phyloP scores from a whole-genome alignment of 2,888 invertebrate genomes.

The Cataglyphis altisquamis region DNA sequence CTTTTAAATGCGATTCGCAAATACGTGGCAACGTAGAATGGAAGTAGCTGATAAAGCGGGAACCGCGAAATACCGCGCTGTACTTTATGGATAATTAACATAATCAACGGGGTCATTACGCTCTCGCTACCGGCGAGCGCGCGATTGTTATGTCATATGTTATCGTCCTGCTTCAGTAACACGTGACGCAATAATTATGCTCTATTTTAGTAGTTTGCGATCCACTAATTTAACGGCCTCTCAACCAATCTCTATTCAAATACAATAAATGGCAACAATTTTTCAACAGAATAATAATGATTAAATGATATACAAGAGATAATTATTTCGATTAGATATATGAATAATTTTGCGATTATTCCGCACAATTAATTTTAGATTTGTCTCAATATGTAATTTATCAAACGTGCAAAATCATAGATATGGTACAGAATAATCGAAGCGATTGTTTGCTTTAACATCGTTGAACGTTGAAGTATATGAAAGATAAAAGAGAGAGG shows the following conservation, averaged over 20 bases:
- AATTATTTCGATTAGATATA: not conserved
- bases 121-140: conserved; percentile 14
- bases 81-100: conserved; percentile 48
- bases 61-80: conserved; percentile 26
- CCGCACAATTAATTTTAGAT: not conserved
- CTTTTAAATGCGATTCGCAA: not conserved
- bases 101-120: conserved; percentile 54
- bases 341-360: not conserved
- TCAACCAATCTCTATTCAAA: not conserved
- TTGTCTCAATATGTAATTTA: not conserved
- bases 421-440: conserved; percentile 21
- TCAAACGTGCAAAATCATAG: conserved; percentile 6
- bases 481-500: conserved; percentile 22
- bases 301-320: not conserved
- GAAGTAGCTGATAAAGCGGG: conserved; percentile 14
- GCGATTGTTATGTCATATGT: conserved; percentile 48
- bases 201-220: conserved; percentile 29
- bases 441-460: conserved; percentile 14
- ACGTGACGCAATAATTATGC: conserved; percentile 40
- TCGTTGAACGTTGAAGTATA: conserved; percentile 33
- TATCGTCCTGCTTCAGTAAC: conserved; percentile 44
- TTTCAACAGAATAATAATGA: conserved; percentile 8
- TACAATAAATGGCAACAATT: not conserved
- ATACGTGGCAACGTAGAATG: not conserved
- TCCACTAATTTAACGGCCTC: conserved; percentile 10